phyloP scores from a whole-genome alignment of 2,113 vertebrate genomes.

The Perca flavescens region DNA sequence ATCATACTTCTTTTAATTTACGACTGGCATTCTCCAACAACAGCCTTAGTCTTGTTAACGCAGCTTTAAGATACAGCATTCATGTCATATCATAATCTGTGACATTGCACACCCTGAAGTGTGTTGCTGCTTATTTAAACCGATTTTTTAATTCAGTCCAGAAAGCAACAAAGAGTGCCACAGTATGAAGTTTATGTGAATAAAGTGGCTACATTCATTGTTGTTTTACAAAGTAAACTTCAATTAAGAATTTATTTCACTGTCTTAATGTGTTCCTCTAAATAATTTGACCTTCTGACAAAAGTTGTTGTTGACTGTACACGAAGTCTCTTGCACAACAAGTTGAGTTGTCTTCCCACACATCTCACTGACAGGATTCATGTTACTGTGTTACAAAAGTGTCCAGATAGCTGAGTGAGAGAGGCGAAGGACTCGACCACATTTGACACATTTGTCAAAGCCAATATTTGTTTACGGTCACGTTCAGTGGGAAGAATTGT shows the following conservation, averaged over 20 bases:
- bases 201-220: not conserved
- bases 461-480: constrained; percentile 17
- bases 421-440: not conserved
- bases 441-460: constrained; percentile 11
- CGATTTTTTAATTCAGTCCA: not conserved
- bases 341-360: constrained; percentile 38
- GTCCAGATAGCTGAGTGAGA: constrained; percentile 19
- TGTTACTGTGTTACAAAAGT: constrained; percentile 19
- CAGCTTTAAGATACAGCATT: not conserved
- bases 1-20: not conserved
- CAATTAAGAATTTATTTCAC: not conserved
- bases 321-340: not conserved
- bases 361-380: constrained; percentile 31
- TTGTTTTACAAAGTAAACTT: not conserved
- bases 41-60: not conserved
- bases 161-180: not conserved
- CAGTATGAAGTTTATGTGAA: not conserved
- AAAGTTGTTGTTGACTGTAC: not conserved
- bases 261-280: not conserved
- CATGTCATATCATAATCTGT: not conserved
- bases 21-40: not conserved
- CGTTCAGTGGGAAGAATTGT: constrained; percentile 2
- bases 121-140: not conserved
- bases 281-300: not conserved
- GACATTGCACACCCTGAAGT: not conserved